Base-by-base conservation (phyloP, 1,140 invertebrate species). In the Zaprionus taronus region DNA sequence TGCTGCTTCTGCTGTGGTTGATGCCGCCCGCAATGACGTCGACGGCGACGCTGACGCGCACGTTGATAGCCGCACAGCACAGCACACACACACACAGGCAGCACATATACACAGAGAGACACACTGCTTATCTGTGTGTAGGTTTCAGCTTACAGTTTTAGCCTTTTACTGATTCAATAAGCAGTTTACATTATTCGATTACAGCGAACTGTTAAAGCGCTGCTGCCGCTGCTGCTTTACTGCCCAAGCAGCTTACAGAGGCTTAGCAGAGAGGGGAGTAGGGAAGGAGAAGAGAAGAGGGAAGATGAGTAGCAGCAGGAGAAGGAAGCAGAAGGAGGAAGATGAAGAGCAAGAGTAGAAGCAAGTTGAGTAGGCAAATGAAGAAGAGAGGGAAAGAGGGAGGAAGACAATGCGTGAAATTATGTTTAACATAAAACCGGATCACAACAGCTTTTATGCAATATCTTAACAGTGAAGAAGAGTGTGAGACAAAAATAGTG, bases 71-170 rank as follows among this genome's bases (percentile, higher is more conserved):
- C n/a, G n/a, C n/a, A n/a, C n/a, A n/a, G n/a, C n/a, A 62, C 20
- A 20, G 51, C n/a, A 34, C 15, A 31, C 47, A 34, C 11, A 36
- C n/a, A 26, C 47, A 26, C 24, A 24, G 1, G 22, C 22, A 22
- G 22, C 38, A 15, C 22, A 55, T 5, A 17, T 0, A 22, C 9
- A 31, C 28, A 9, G 20, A 20, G 1, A 20, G 1, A 20, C 20
- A 20, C 20, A 20, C n/a, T n/a, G n/a, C n/a, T n/a, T n/a, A 17
- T 49, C 14, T 17, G 11, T 22, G 20, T 51, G 11, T 51, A 22
- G 60, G 81, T 81, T 75, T 91, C 89, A 66, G 72, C 57, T 91
- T 91, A 91, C 87, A 91, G 72, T 91, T 90, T 68, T 26, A 56
- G 24, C 26, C 41, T 53, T 67, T 73, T 77, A 57, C 68, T 73